Conservation (phyloP, 2,797 vertebrate species). For the Rhinogobio ventralis region DNA sequence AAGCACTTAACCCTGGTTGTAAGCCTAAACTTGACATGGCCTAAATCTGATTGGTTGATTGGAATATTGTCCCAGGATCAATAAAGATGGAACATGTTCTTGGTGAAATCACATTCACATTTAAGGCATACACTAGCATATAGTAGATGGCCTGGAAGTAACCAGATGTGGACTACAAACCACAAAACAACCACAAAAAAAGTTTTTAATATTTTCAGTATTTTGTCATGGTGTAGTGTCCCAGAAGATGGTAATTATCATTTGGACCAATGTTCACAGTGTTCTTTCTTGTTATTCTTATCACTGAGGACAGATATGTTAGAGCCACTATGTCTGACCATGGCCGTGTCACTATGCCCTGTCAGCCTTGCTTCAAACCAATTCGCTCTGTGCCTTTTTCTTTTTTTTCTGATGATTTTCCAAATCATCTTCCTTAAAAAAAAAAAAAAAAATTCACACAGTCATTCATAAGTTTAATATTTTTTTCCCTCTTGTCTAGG, state of each 20-base stretch:
- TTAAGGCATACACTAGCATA: neutral
- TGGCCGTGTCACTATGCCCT: slow-evolving; percentile 79
- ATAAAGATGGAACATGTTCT: too few species aligned
- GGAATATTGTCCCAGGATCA: too few species aligned
- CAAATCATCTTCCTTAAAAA: neutral
- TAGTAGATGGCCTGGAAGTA: neutral
- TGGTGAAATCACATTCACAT: too few species aligned
- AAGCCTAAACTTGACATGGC: neutral
- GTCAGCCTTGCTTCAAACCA: slow-evolving; percentile 72
- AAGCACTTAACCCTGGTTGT: neutral
- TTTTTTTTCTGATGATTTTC: neutral
- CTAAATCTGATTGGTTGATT: neutral
- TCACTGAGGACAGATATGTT: slow-evolving; percentile 73
- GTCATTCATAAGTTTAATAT: neutral
- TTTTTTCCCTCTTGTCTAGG: slow-evolving; percentile 75
- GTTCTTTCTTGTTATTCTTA: slow-evolving; percentile 75
- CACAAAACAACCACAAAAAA: too few species aligned
- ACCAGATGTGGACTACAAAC: neutral
- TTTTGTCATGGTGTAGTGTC: slow-evolving; percentile 60
- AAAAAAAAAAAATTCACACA: neutral
- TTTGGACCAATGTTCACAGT: slow-evolving; percentile 67
- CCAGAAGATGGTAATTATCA: slow-evolving; percentile 71
- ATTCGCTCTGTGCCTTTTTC: slow-evolving; percentile 54
- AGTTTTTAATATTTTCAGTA: neutral
- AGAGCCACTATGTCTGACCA: slow-evolving; percentile 74